Percentiles rank a stretch among this genome's conserved stretches.
These are phyloP conservation scores for Uropetala carovei DNA, from an alignment of 2,888 invertebrate species.

Conservation along the genomic window DNA sequence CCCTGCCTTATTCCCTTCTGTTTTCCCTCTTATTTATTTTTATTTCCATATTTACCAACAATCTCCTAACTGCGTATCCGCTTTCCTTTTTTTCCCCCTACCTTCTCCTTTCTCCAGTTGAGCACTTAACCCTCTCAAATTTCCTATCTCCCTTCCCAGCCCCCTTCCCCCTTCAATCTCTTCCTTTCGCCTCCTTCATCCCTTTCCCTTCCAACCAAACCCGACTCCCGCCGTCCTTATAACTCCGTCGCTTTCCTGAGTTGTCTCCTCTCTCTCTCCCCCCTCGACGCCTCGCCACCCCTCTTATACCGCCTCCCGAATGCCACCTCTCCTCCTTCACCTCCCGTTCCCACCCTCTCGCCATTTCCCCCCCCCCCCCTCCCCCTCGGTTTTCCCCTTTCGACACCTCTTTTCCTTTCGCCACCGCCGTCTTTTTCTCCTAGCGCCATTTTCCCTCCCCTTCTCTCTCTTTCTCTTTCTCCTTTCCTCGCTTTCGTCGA, in stretches of 20 bases:
- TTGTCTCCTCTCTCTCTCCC: neutral
- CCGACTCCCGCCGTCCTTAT: neutral
- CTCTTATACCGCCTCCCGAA: neutral
- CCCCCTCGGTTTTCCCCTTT: neutral
- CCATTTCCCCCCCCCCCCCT: neutral
- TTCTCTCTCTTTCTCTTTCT: neutral
- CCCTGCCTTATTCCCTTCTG: neutral
- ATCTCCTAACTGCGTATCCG: slow-evolving; percentile 17
- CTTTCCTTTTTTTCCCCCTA: neutral
- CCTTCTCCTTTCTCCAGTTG: neutral
- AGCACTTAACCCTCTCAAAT: slow-evolving; percentile 40
- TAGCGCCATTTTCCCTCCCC: neutral
- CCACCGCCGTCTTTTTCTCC: neutral
- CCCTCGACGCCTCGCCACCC: neutral
- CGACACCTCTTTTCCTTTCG: neutral
- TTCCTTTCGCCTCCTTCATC: neutral
- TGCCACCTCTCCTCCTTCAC: neutral
- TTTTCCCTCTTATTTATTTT: slow-evolving; percentile 32
- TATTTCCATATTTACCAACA: slow-evolving; percentile 32
- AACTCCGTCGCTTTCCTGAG: neutral
- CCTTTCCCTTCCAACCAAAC: too few relatives aligned
- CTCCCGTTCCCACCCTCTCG: neutral
- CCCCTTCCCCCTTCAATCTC: neutral
- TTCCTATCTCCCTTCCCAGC: slow-evolving; percentile 36
- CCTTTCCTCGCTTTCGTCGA: neutral